These are phyloP conservation scores for Arctia plantaginis DNA, from an alignment of 2,888 invertebrate genomes.

Conservation along the genomic window DNA sequence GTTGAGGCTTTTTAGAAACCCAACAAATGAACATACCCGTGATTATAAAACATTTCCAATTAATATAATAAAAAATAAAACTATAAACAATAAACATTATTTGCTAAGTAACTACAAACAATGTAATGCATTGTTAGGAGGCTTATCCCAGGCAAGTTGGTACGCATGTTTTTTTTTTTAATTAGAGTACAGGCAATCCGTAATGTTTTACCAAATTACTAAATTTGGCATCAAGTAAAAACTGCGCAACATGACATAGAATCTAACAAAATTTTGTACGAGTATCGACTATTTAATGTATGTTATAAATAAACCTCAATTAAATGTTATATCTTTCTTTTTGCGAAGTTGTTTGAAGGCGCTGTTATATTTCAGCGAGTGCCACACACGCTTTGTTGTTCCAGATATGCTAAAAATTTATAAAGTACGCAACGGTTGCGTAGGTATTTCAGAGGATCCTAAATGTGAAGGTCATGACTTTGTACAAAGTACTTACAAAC, in stretches of 20 bases:
- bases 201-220: no score
- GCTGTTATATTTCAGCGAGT: background rate
- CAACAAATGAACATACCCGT: background rate
- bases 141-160: no score
- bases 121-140: no score
- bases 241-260: background rate
- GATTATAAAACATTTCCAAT: no score
- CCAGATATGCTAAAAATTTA: background rate
- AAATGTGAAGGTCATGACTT: background rate
- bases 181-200: no score
- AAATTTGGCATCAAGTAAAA: no score
- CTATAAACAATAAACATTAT: no score
- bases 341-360: background rate
- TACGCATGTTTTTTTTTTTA: no score
- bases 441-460: background rate
- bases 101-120: no score
- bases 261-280: background rate
- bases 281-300: background rate
- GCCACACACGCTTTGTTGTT: background rate
- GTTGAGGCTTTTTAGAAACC: background rate
- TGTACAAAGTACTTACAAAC: background rate
- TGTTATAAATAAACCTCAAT: background rate
- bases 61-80: no score
- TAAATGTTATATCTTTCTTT: background rate
- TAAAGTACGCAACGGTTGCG: background rate